Conservation (phyloP, 2,888 invertebrate genomes). For the Apodemia mormo region DNA sequence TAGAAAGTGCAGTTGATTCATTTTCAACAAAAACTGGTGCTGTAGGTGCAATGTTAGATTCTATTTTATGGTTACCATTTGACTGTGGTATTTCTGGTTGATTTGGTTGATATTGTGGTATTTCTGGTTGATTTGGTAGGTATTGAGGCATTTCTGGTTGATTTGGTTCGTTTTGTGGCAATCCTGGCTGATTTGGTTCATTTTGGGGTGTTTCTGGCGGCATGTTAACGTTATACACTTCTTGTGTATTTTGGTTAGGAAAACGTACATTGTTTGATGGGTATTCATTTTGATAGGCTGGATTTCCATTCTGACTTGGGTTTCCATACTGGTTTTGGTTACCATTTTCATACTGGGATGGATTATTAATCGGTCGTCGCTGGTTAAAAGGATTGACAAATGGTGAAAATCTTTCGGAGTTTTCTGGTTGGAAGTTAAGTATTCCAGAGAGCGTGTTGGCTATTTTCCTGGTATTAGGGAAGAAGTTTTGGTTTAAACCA, state of each 20-base stretch:
- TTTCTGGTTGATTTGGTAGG: background rate
- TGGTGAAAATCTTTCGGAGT: background rate
- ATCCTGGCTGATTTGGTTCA: background rate
- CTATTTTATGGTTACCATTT: background rate
- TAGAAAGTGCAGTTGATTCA: conserved; percentile 3
- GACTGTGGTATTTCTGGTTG: background rate
- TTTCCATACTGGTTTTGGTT: background rate
- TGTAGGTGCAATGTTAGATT: conserved; percentile 8
- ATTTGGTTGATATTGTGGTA: background rate
- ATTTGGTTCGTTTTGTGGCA: background rate
- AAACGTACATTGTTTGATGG: background rate
- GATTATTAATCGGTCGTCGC: background rate
- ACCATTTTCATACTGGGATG: background rate
- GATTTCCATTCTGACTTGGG: conserved; percentile 3
- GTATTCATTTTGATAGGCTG: background rate
- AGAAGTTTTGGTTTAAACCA: background rate
- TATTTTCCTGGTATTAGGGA: background rate
- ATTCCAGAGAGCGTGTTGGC: background rate
- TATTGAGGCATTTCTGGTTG: background rate
- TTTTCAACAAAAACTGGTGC: conserved; percentile 14
- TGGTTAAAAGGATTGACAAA: conserved; percentile 1
- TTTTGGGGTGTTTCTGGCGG: background rate
- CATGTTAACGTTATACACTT: background rate
- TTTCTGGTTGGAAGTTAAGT: background rate
- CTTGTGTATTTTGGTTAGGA: conserved; percentile 1